Base-by-base conservation (phyloP, 92 coral and sea anemone genomes). In the Bergia sp. region DNA sequence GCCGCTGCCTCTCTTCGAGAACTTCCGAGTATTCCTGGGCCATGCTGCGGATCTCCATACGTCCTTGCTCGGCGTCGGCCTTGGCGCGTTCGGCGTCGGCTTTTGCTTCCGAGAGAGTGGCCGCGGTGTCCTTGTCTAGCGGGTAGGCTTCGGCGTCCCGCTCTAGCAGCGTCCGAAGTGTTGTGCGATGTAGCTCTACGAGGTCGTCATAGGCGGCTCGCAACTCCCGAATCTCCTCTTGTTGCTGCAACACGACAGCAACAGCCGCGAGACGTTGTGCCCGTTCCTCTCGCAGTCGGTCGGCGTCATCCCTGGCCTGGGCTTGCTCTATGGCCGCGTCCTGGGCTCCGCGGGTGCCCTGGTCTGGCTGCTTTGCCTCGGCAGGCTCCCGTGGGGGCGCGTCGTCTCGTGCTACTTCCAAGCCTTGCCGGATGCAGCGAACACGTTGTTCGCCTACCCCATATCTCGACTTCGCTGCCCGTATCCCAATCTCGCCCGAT, bases 21-120 rank as follows among this genome's bases (percentile, higher is more conserved):
- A 57, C 65, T 57, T 57, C 65, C 65, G 16, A 57, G 65, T 57
- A 57, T 57, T 57, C 65, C 65, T 57, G 65, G 65, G 65, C 65
- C 65, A 57, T 57, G 65, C 65, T 57, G 65, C 65, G 65, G 65
- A 57, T 57, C 65, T 57, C 65, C 65, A 57, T 57, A 57, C 65
- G 65, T 57, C 12, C 65, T 57, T 57, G 65, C 65, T 57, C 65
- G 65, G 65, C 65, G 65, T 57, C 65, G 65, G 65, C 65, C 65
- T 57, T 57, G 65, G 65, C 65, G 65, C 65, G 65, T 57, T 57
- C 65, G 65, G 65, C 65, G 65, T 57, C 65, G 65, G 65, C 65
- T 57, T 57, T 57, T 57, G 65, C 65, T 1, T 57, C 2, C 65
- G 2, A 57, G 65, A 57, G 65, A 57, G 65, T 57, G 0, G 65